Evolutionary conservation across 2,113 vertebrate genomes (phyloP).

Genomic region (Trochalopteron elliotii): DNA sequence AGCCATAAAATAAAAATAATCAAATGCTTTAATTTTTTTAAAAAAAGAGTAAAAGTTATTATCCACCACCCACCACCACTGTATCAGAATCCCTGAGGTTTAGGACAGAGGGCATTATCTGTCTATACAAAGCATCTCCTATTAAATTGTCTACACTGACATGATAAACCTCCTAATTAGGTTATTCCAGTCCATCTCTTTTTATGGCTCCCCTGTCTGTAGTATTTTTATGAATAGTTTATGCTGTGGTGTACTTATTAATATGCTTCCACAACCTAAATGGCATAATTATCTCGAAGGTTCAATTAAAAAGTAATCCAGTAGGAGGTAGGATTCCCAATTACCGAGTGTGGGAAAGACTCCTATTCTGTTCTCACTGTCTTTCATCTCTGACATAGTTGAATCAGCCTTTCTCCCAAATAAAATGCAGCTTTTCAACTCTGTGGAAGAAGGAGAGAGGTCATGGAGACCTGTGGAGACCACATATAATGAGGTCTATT

Average conservation of each 20-base stretch:
- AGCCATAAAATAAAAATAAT: not conserved
- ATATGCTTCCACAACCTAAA: not conserved
- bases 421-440: constrained; percentile 25
- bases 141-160: not conserved
- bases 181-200: not conserved
- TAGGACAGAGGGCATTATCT: not conserved
- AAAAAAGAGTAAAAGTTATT: not conserved
- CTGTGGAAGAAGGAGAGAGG: constrained; percentile 11
- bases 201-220: not conserved
- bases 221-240: constrained; percentile 25
- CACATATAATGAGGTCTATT: not conserved
- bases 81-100: not conserved
- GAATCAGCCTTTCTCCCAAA: not conserved
- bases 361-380: not conserved
- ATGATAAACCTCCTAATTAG: not conserved
- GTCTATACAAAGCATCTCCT: not conserved
- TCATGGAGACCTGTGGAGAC: not conserved
- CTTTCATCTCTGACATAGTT: constrained; percentile 19
- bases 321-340: not conserved
- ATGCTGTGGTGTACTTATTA: constrained; percentile 1
- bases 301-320: constrained; percentile 42
- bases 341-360: constrained; percentile 8
- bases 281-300: constrained; percentile 30
- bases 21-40: not conserved
- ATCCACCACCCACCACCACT: not conserved